phyloP scores from a whole-genome alignment of 2,888 invertebrate genomes.

The Aethes cnicana region DNA sequence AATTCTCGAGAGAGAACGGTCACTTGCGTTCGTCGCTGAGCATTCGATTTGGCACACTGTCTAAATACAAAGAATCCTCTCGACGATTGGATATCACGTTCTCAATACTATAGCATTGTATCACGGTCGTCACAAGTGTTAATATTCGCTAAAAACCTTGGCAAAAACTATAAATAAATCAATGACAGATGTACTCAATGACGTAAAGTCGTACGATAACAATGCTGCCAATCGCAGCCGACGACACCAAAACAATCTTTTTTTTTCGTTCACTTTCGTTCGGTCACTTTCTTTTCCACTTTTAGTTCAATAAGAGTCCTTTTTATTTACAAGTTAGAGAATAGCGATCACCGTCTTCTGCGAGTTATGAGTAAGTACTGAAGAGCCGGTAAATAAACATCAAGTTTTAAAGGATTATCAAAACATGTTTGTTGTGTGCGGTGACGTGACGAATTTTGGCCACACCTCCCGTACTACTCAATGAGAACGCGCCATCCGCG shows the following conservation, averaged over 20 bases:
- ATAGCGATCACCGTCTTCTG: constrained; percentile 25
- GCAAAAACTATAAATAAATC: constrained; percentile 63
- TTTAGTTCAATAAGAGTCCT: constrained; percentile 18
- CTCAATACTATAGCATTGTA: constrained; percentile 23
- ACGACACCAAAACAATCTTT: constrained; percentile 50
- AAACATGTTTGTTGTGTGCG: constrained; percentile 56
- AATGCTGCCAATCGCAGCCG: constrained; percentile 53
- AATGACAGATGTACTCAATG: constrained; percentile 53
- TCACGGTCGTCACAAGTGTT: constrained; percentile 14
- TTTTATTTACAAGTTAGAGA: neutral
- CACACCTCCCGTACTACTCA: constrained; percentile 58
- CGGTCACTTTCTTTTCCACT: constrained; percentile 27
- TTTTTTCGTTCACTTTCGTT: constrained; percentile 35
- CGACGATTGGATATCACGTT: constrained; percentile 32
- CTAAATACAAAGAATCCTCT: constrained; percentile 31
- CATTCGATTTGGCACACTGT: constrained; percentile 21
- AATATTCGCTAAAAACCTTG: constrained; percentile 39
- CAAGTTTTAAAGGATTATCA: constrained; percentile 54
- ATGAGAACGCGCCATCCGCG: constrained; percentile 43
- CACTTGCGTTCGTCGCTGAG: constrained; percentile 36
- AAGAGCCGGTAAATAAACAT: constrained; percentile 25
- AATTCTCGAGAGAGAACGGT: constrained; percentile 7
- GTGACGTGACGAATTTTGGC: constrained; percentile 37
- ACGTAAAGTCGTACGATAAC: constrained; percentile 71
- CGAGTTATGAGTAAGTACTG: constrained; percentile 41